Conservation (phyloP, 2,113 vertebrate genomes). For the Anas platyrhynchos region DNA sequence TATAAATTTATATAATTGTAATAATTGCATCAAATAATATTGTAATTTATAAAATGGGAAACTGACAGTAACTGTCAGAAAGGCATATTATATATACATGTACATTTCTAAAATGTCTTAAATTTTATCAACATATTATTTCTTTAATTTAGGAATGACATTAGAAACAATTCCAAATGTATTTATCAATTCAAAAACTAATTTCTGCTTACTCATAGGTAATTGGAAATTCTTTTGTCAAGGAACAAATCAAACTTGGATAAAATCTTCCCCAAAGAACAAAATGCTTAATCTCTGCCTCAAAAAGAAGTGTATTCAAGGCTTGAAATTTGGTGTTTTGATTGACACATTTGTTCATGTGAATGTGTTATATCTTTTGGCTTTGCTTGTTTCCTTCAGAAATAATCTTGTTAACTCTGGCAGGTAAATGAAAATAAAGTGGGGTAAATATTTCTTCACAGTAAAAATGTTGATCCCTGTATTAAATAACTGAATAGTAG, state of each 20-base stretch:
- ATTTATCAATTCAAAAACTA: neutral
- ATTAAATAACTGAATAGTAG: neutral
- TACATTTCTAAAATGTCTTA: neutral
- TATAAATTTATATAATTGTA: neutral
- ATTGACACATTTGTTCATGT: neutral
- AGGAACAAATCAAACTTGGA: neutral
- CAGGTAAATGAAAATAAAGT: neutral
- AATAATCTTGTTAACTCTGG: neutral
- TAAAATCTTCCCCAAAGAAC: neutral
- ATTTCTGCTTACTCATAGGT: neutral
- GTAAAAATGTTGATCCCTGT: neutral
- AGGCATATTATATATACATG: neutral
- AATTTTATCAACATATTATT: neutral
- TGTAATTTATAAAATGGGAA: neutral
- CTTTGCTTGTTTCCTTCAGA: neutral
- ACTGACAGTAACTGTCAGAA: accelerated
- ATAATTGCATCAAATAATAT: neutral
- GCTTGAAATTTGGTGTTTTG: neutral
- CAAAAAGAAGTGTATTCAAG: neutral
- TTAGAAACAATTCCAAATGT: neutral
- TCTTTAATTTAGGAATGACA: neutral
- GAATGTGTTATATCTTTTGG: neutral
- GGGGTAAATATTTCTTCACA: neutral
- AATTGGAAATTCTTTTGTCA: neutral
- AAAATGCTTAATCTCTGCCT: neutral